Percentiles rank a stretch among this genome's conserved stretches.
Evolutionary conservation across 2,113 vertebrate genomes (phyloP).

Genomic region (Speoplatyrhinus poulsoni): DNA sequence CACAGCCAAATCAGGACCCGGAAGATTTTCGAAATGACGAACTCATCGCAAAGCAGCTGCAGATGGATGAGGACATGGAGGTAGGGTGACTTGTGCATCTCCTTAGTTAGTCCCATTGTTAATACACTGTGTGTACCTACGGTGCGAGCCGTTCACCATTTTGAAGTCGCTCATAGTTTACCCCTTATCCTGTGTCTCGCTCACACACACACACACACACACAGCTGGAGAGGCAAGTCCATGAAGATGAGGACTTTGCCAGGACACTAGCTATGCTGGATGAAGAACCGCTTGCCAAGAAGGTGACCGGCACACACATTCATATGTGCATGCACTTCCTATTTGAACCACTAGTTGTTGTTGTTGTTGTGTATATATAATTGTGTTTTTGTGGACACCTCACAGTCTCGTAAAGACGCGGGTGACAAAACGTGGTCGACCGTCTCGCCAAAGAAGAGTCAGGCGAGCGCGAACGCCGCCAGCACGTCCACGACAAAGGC

Average conservation of each 20-base stretch:
- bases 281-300: slow-evolving; percentile 83
- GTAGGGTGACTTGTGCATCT: slow-evolving; percentile 59
- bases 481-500: slow-evolving; percentile 24
- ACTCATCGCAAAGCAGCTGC: slow-evolving; percentile 85
- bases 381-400: neutral
- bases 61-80: slow-evolving; percentile 89
- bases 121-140: neutral
- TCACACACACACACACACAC: neutral
- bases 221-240: slow-evolving; percentile 90
- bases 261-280: slow-evolving; percentile 91
- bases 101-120: neutral
- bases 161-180: neutral
- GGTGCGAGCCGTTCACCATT: neutral
- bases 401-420: slow-evolving; percentile 78
- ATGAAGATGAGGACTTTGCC: slow-evolving; percentile 95
- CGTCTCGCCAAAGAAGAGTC: slow-evolving; percentile 57
- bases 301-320: slow-evolving; percentile 70
- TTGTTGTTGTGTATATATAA: neutral
- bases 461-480: slow-evolving; percentile 37
- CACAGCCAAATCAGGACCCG: slow-evolving; percentile 74
- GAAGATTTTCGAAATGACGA: slow-evolving; percentile 82
- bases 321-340: neutral
- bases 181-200: neutral
- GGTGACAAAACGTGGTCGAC: slow-evolving; percentile 60
- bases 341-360: neutral